Evolutionary conservation across 2,113 vertebrate species (phyloP), one percentile per base, ranked within the genome.

Genomic region (Daphoenositta chrysoptera): DNA sequence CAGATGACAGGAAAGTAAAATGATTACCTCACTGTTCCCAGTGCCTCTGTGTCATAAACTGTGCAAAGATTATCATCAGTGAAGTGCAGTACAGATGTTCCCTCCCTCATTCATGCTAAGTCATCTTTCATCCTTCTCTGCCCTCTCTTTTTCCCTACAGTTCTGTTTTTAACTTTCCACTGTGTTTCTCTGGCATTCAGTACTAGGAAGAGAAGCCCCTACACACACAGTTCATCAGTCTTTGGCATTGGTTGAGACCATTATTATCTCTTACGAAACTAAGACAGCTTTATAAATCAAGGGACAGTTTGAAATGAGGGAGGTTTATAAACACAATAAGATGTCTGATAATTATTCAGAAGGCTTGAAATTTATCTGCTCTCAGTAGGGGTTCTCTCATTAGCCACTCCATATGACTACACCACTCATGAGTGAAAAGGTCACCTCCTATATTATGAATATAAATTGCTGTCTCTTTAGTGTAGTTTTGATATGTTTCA

Each of bases 231-330:
- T 94, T 91, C 90, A 95, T 97, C 92, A 94, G 8, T 89, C 61
- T 17, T 56, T 72, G 93, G 70, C 91, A 95, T 39, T 19, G 26
- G 61, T 56, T 70, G 64, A 95, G 85, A 53, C 47, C 89, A 81
- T 54, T 89, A 78, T 95, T 95, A 81, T 45, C 0, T 1, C 83
- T 87, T 96, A 85, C 19, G 82, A 96, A 94, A 95, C 50, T 72
- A 78, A 79, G 65, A 85, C 15, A 28, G 86, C 50, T 97, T 97
- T 97, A 97, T 96, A 97, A 97, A 96, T 96, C 96, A 97, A 72
- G 75, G 50, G 83, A 76, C 64, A 93, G 79, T 97, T 96, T 94
- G 88, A 93, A 94, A 91, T 65, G n/a, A 80, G 35, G 35, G 70
- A 94, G 71, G 87, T 89, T 95, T 77, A 80, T 94, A 97, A 96